Conservation (phyloP, 1,140 invertebrate genomes). For the Zaprionus ornatus region DNA sequence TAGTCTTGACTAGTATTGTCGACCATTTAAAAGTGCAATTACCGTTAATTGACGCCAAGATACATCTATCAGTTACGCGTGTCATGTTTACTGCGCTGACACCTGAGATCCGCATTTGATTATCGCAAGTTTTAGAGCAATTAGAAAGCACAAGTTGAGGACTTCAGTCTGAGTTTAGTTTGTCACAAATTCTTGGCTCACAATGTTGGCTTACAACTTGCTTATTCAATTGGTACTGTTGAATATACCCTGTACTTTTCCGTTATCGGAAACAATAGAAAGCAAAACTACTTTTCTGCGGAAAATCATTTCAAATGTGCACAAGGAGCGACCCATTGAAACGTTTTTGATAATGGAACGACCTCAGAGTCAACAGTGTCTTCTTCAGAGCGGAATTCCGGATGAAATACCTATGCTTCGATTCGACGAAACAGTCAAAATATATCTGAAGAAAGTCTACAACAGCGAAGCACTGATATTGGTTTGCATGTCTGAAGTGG, state of each 20-base stretch:
- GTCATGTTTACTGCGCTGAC: background rate
- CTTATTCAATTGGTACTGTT: background rate
- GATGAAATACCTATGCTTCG: background rate
- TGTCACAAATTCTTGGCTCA: background rate
- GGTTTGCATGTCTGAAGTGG: slow-evolving; percentile 19
- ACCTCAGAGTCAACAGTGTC: background rate
- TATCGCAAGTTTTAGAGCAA: background rate
- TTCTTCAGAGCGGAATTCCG: background rate
- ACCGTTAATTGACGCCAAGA: background rate
- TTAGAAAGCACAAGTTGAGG: background rate
- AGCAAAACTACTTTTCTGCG: background rate
- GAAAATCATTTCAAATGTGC: background rate
- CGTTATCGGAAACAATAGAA: background rate
- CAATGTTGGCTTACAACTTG: background rate
- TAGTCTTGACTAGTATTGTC: background rate
- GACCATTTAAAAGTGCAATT: background rate
- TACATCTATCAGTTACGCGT: background rate
- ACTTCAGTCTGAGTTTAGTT: background rate
- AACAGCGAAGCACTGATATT: slow-evolving; percentile 19
- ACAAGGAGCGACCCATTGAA: background rate
- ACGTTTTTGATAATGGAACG: slow-evolving; percentile 17
- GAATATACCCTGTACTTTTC: background rate
- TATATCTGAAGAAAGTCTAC: background rate
- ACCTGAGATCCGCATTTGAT: background rate
- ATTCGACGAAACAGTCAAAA: background rate